Conservation (phyloP, 2,888 invertebrate species). For the Seira musarum region DNA sequence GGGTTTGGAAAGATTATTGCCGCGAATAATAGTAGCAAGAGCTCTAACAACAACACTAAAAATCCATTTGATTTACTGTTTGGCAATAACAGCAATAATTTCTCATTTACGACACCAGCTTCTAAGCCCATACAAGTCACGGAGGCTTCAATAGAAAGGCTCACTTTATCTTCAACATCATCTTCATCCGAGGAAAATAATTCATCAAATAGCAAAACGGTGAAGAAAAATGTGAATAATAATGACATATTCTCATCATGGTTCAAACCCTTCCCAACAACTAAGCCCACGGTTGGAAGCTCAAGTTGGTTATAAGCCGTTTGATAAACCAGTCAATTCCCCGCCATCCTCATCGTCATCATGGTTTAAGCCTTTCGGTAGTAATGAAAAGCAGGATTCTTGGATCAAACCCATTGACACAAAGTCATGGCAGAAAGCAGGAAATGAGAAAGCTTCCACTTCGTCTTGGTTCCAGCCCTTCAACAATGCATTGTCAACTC, state of each 20-base stretch:
- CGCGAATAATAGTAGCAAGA: background rate
- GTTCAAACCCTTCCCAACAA: constrained; percentile 16
- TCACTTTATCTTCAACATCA: background rate
- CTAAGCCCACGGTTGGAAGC: background rate
- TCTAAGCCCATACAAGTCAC: background rate
- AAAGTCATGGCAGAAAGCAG: background rate
- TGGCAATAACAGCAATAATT: constrained; percentile 22
- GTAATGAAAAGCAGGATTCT: constrained; percentile 12
- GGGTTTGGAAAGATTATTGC: background rate
- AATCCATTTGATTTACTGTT: constrained; percentile 40
- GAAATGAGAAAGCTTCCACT: background rate
- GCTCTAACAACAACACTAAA: background rate
- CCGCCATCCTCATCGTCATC: background rate
- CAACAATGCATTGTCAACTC: background rate
- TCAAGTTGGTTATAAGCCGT: background rate
- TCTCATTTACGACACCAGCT: background rate
- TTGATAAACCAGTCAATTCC: background rate
- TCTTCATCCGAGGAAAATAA: constrained; percentile 11
- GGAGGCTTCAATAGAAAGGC: background rate
- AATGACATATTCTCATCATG: constrained; percentile 22
- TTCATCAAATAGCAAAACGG: background rate
- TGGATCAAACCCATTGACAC: constrained; percentile 17
- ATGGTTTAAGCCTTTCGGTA: constrained; percentile 30
- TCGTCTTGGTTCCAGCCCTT: constrained; percentile 26
- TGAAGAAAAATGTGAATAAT: background rate